Percentiles rank a stretch among this genome's conserved stretches.
Conservation (phyloP, 2,888 invertebrate species). For the Caenorhabditis angaria region DNA sequence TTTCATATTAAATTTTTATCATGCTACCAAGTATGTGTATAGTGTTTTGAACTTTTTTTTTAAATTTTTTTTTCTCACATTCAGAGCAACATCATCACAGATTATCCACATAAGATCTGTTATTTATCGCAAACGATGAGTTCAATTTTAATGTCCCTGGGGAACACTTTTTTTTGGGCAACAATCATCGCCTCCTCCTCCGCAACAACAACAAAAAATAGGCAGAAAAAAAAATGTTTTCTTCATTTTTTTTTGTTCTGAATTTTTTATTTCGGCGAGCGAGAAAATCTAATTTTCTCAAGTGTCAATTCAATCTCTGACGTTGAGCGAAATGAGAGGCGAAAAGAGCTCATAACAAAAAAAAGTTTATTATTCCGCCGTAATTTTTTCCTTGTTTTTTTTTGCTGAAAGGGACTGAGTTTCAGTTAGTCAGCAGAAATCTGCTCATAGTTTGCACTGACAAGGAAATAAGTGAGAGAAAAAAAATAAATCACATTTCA, state of each 20-base stretch:
- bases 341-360: background rate
- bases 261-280: background rate
- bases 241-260: constrained; percentile 1
- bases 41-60: too few relatives aligned
- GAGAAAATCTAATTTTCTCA: constrained; percentile 1
- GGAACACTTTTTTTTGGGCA: background rate
- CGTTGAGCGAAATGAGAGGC: too few relatives aligned
- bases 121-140: constrained; percentile 3
- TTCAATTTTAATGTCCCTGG: background rate
- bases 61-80: background rate
- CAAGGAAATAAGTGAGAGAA: too few relatives aligned
- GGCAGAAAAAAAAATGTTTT: background rate
- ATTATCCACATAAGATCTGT: too few relatives aligned
- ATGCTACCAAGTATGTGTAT: too few relatives aligned
- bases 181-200: background rate
- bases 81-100: too few relatives aligned
- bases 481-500: too few relatives aligned
- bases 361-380: background rate
- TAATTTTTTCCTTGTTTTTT: background rate
- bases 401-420: too few relatives aligned
- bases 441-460: too few relatives aligned
- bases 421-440: too few relatives aligned
- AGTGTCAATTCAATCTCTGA: constrained; percentile 4
- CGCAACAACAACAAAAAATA: background rate
- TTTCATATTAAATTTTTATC: too few relatives aligned